These are phyloP conservation scores for Calonectris borealis DNA, from an alignment of 2,113 vertebrate genomes.

Conservation along the genomic window DNA sequence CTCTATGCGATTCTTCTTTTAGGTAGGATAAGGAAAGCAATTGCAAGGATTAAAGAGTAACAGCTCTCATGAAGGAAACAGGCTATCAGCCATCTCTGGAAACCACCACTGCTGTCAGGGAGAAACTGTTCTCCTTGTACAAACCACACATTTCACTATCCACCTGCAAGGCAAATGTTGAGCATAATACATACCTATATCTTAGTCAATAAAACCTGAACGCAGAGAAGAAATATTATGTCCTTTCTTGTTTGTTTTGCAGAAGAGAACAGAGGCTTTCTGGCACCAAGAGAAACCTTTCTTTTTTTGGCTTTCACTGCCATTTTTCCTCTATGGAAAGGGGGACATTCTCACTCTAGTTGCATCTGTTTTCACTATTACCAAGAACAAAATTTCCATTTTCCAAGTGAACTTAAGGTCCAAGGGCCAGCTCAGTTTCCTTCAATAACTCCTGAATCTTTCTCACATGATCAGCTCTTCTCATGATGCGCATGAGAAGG, in stretches of 20 bases:
- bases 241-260: not conserved
- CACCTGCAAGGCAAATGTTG: not conserved
- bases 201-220: not conserved
- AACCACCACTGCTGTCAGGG: not conserved
- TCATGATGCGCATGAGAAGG: not conserved
- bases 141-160: not conserved
- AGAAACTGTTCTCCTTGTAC: not conserved
- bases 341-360: not conserved
- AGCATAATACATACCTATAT: not conserved
- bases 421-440: not conserved
- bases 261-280: not conserved
- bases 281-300: not conserved
- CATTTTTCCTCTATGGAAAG: not conserved
- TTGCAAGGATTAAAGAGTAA: not conserved
- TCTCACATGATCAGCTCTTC: not conserved
- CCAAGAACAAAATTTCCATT: not conserved
- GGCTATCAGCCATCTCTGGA: not conserved
- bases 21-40: not conserved
- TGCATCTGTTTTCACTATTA: constrained; percentile 19
- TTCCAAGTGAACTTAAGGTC: not conserved
- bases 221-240: not conserved
- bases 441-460: not conserved
- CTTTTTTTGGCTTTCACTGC: not conserved
- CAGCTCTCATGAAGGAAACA: not conserved
- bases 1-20: not conserved